Conservation (phyloP, 2,797 vertebrate genomes). For the Tarsius wallacei region DNA sequence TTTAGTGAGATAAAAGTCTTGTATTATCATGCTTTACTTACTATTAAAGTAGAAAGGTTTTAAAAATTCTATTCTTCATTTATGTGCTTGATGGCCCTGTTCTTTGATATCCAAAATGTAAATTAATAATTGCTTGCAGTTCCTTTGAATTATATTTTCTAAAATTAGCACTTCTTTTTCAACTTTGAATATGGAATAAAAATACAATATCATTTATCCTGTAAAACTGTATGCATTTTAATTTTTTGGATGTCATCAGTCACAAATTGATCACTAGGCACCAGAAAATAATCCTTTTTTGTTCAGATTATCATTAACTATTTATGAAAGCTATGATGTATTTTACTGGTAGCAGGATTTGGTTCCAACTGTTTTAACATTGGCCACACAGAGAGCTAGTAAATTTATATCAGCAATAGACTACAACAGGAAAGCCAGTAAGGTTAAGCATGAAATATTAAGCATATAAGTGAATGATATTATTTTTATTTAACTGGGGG, state of each 20-base stretch:
- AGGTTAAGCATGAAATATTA: constrained; percentile 76
- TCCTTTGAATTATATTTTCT: not conserved
- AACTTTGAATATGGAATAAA: constrained; percentile 24
- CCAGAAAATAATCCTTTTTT: constrained; percentile 77
- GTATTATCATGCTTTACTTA: constrained; percentile 22
- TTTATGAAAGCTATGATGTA: constrained; percentile 78
- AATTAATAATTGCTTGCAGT: constrained; percentile 63
- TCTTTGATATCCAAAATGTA: constrained; percentile 71
- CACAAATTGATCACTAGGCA: constrained; percentile 29
- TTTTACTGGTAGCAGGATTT: constrained; percentile 72
- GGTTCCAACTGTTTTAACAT: constrained; percentile 52
- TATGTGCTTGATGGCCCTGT: constrained; percentile 38
- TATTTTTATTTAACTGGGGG: constrained; percentile 84
- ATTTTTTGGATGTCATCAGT: constrained; percentile 62
- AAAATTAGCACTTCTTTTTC: constrained; percentile 1
- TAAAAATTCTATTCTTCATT: not conserved
- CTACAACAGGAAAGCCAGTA: constrained; percentile 64
- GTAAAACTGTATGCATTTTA: not conserved
- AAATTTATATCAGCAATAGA: constrained; percentile 80
- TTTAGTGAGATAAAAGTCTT: constrained; percentile 61
- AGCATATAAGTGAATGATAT: constrained; percentile 68
- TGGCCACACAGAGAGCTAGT: constrained; percentile 82
- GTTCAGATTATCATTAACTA: constrained; percentile 74
- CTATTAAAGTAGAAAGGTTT: constrained; percentile 48
- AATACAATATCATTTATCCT: not conserved